These are phyloP conservation scores for Phymanthus crucifer DNA, from an alignment of 92 coral and sea anemone species.

Conservation along the genomic window DNA sequence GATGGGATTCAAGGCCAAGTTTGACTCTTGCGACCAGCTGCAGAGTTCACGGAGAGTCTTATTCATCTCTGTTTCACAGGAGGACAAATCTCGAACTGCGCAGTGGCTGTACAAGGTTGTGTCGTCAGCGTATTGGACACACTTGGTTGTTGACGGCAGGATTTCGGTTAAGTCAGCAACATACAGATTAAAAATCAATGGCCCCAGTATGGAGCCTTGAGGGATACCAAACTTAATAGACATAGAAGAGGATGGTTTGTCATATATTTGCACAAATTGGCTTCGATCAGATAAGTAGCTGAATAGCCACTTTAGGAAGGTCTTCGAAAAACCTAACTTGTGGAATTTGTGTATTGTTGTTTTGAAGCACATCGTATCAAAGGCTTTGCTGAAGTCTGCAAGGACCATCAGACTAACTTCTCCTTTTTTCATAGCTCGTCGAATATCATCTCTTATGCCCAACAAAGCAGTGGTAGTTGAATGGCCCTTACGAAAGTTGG, in stretches of 20 bases:
- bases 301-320: constrained; percentile 43
- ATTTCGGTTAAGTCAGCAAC: constrained; percentile 29
- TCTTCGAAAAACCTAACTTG: constrained; percentile 44
- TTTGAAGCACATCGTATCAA: constrained; percentile 6
- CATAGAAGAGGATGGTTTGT: constrained; percentile 25
- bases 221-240: constrained; percentile 36
- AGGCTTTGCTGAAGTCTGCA: constrained; percentile 12
- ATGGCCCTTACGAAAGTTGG: constrained; percentile 30
- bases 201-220: constrained; percentile 32
- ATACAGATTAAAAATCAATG: constrained; percentile 32
- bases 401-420: constrained; percentile 26
- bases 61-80: constrained; percentile 20
- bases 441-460: constrained; percentile 13
- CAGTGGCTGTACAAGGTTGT: constrained; percentile 31
- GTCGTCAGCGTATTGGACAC: constrained; percentile 46
- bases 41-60: constrained; percentile 8
- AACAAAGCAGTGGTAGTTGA: constrained; percentile 45
- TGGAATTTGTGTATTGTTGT: constrained; percentile 25
- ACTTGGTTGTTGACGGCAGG: constrained; percentile 17
- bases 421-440: constrained; percentile 33
- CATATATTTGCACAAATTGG: constrained; percentile 49
- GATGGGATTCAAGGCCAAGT: constrained; percentile 29
- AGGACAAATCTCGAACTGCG: not conserved
- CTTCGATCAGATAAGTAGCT: constrained; percentile 43
- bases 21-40: constrained; percentile 42